Conservation (phyloP, 2,797 vertebrate species). For the Pseudocheirus occidentalis region DNA sequence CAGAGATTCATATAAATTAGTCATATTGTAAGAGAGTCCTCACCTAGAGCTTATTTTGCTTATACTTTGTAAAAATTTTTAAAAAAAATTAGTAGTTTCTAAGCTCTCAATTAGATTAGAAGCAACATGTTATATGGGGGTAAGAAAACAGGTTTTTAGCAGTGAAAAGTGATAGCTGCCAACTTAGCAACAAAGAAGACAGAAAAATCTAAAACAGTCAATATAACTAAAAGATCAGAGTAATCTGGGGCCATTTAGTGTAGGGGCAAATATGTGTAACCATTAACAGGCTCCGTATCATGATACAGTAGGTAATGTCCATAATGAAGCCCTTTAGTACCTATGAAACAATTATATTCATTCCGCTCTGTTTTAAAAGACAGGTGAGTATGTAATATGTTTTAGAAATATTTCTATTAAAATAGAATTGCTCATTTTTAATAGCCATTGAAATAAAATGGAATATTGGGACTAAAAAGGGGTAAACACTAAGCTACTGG, state of each 20-base stretch:
- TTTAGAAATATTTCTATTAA: neutral
- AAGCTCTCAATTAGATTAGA: neutral
- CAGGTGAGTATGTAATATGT: neutral
- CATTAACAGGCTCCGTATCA: neutral
- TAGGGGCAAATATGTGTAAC: neutral
- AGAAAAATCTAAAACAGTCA: neutral
- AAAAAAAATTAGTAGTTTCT: neutral
- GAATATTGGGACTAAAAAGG: neutral
- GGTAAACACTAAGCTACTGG: neutral
- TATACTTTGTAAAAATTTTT: neutral
- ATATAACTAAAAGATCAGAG: neutral
- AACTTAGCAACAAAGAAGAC: neutral
- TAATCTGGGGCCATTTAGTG: neutral
- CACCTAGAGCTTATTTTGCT: neutral
- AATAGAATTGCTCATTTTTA: neutral
- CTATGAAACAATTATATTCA: neutral
- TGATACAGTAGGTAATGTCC: neutral
- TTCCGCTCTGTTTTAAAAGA: neutral
- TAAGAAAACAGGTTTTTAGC: neutral
- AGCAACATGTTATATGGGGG: neutral
- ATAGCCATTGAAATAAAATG: neutral
- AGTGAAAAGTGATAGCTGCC: neutral
- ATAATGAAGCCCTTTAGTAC: neutral
- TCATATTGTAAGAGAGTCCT: neutral
- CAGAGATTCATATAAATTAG: neutral